Conservation (phyloP, 2,113 vertebrate genomes). For the Lagopus muta region DNA sequence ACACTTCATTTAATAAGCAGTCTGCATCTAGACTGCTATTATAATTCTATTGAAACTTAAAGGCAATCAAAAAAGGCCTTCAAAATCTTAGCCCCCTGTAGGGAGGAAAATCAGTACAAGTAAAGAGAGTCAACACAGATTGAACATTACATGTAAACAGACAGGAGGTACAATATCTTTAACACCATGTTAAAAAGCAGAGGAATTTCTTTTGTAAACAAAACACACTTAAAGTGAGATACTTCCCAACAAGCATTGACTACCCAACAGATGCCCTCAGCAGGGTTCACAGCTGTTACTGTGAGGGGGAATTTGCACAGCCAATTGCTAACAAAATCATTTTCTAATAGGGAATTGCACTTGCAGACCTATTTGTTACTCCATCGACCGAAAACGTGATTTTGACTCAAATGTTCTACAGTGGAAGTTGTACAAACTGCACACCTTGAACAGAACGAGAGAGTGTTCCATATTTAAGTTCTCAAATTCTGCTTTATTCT, state of each 20-base stretch:
- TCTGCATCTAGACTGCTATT: constrained; percentile 8
- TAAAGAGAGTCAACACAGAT: constrained; percentile 35
- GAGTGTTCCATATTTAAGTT: accelerated
- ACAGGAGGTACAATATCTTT: constrained; percentile 55
- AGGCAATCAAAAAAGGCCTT: constrained; percentile 58
- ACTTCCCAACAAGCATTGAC: constrained; percentile 59
- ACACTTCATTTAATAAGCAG: constrained; percentile 42
- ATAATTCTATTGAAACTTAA: constrained; percentile 52
- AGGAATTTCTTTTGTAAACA: constrained; percentile 68
- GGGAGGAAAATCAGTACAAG: constrained; percentile 57
- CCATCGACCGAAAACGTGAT: not conserved
- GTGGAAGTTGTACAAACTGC: not conserved
- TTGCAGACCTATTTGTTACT: constrained; percentile 39
- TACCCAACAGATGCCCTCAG: constrained; percentile 68
- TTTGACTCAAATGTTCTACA: constrained; percentile 22
- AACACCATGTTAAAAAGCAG: constrained; percentile 2
- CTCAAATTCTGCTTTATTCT: not conserved
- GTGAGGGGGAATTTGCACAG: constrained; percentile 41
- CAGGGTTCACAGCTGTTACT: constrained; percentile 65
- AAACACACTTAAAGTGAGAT: constrained; percentile 20
- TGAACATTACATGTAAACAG: constrained; percentile 48
- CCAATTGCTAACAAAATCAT: constrained; percentile 45
- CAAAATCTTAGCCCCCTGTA: not conserved
- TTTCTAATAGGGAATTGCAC: not conserved
- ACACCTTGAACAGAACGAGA: not conserved